These are phyloP conservation scores for Oncorhynchus clarkii DNA, from an alignment of 2,113 vertebrate species.

Conservation along the genomic window DNA sequence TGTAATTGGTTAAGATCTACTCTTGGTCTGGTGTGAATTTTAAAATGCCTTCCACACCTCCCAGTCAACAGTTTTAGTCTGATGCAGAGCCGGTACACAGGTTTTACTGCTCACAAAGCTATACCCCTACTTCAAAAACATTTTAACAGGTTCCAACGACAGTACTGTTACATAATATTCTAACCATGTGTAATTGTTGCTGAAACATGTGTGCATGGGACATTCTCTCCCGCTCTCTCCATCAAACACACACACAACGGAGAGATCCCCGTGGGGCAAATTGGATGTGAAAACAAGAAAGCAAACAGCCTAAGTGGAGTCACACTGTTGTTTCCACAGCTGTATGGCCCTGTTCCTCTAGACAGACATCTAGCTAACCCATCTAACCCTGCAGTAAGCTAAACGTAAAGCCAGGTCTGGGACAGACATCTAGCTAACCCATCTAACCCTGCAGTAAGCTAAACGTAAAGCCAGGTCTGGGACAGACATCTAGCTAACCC, in stretches of 20 bases:
- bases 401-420: not conserved
- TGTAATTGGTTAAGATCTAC: conserved; percentile 5
- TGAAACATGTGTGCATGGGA: conserved; percentile 28
- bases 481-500: not conserved
- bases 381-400: not conserved
- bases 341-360: conserved; percentile 39
- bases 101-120: conserved; percentile 27
- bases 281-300: conserved; percentile 64
- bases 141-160: conserved; percentile 49
- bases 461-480: not conserved
- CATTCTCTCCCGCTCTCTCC: conserved; percentile 6
- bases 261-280: conserved; percentile 38
- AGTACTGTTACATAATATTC: conserved; percentile 42
- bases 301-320: conserved; percentile 64
- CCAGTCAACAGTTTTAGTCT: conserved; percentile 32
- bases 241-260: conserved; percentile 21
- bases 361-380: not conserved
- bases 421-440: conserved; percentile 23
- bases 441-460: conserved; percentile 11
- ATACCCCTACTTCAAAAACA: conserved; percentile 36
- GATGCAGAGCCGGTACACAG: not conserved
- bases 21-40: conserved; percentile 39
- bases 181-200: conserved; percentile 17
- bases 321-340: conserved; percentile 68
- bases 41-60: conserved; percentile 44